A percentile compares a stretch with the other conserved stretches of the same genome.
These are phyloP conservation scores for Equus quagga DNA, from an alignment of 2,113 vertebrate species.

Conservation along the genomic window DNA sequence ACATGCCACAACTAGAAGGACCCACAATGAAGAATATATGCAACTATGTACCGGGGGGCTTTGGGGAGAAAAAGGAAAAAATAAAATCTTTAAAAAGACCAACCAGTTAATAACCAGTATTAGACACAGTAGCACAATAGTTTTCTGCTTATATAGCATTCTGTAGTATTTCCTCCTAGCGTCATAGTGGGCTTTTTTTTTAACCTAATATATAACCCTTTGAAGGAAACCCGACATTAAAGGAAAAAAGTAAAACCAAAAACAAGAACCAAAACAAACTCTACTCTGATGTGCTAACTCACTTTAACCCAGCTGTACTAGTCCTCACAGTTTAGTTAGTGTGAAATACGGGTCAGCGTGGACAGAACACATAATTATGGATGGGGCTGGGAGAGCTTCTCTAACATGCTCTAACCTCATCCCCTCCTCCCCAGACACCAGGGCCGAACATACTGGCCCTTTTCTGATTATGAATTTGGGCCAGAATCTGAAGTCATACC, in stretches of 20 bases:
- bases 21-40: too few relatives aligned
- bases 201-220: neutral
- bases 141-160: neutral
- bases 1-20: too few relatives aligned
- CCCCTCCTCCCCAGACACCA: too few relatives aligned
- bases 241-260: neutral
- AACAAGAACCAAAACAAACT: neutral
- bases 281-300: neutral
- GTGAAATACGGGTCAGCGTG: neutral
- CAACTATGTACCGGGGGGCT: too few relatives aligned
- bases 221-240: neutral
- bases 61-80: too few relatives aligned
- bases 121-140: neutral
- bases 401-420: neutral
- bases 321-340: neutral
- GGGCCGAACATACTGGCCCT: neutral
- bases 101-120: neutral
- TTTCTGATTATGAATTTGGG: neutral
- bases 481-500: neutral
- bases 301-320: neutral
- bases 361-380: neutral
- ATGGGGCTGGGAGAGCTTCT: neutral
- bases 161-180: neutral
- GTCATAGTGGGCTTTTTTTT: neutral
- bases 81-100: neutral